Conservation (phyloP, 2,888 invertebrate species). For the Pherbina coryleti region DNA sequence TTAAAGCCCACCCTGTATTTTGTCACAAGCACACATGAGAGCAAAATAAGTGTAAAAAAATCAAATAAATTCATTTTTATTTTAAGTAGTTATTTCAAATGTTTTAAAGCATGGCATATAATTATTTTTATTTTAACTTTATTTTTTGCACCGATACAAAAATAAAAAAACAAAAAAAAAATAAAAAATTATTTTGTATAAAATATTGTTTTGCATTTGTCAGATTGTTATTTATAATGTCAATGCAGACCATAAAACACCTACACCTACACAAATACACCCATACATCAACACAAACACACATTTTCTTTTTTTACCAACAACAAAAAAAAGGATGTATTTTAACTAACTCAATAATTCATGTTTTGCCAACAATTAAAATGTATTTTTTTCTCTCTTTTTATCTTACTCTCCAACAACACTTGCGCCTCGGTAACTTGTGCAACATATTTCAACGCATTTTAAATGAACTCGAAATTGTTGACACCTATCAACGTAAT, state of each 20-base stretch:
- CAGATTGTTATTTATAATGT: constrained; percentile 20
- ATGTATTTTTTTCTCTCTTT: not conserved
- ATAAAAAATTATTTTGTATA: not conserved
- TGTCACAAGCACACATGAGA: not conserved
- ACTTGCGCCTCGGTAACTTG: not conserved
- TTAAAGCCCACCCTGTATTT: not conserved
- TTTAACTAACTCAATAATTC: constrained; percentile 48
- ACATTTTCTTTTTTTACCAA: constrained; percentile 43
- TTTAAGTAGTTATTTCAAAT: not conserved
- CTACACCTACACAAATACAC: constrained; percentile 5
- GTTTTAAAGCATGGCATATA: not conserved
- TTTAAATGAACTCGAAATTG: constrained; percentile 36
- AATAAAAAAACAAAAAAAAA: not conserved
- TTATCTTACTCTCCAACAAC: not conserved
- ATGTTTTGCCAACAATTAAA: constrained; percentile 44
- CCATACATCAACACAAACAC: not conserved
- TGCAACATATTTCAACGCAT: constrained; percentile 7
- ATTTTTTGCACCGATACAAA: constrained; percentile 1
- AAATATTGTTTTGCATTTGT: constrained; percentile 3
- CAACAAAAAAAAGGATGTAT: constrained; percentile 45
- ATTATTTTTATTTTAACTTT: not conserved
- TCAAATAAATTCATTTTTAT: constrained; percentile 26
- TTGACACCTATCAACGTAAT: constrained; percentile 45
- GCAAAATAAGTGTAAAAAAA: not conserved
- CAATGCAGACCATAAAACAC: constrained; percentile 23